Base-by-base conservation (phyloP, 2,797 vertebrate genomes). In the Cottoperca gobio region DNA sequence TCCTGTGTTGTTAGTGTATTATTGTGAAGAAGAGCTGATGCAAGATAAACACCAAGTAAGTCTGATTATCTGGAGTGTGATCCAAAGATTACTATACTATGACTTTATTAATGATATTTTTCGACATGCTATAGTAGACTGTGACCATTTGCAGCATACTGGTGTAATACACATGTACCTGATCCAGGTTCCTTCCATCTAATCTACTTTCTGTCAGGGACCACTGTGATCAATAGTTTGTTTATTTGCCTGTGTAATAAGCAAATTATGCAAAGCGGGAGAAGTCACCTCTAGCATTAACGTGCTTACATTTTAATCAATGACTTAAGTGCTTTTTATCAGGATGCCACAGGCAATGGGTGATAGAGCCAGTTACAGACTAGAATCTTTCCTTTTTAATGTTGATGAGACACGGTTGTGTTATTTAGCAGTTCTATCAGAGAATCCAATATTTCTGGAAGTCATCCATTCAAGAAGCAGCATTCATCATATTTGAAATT, bases 221-320 rank as follows among this genome's bases (percentile, higher is more conserved):
- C 72, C 69, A 70, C 65, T 59, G 76, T 90, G 91, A 93, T 94
- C 92, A 90, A 93, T 94, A 91, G 75, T 86, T 90, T 92, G 86
- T 92, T 94, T 92, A 92, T 93, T 93, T 94, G 91, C 76, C 86
- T 89, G 83, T 88, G 89, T 89, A 92, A 92, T 93, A 91, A 90
- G 88, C 80, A 87, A 84, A 90, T 92, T 88, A 94, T 91, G 90
- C 85, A 88, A 91, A 91, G 79, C 58, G 37, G 45, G 74, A 89
- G 60, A 86, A 91, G 89, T 91, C 89, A 89, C 90, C 90, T 88
- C 86, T 76, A 75, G 84, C 79, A 92, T 94, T 93, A 93, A 94
- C 91, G 93, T 89, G 88, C 89, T 92, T 91, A 92, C 88, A 80
- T 87, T 89, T 91, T 91, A 93, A 94, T 94, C 92, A 92, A 93